These are phyloP conservation scores for Agrenia bidenticulata DNA, from an alignment of 2,888 invertebrate genomes.

Conservation along the genomic window DNA sequence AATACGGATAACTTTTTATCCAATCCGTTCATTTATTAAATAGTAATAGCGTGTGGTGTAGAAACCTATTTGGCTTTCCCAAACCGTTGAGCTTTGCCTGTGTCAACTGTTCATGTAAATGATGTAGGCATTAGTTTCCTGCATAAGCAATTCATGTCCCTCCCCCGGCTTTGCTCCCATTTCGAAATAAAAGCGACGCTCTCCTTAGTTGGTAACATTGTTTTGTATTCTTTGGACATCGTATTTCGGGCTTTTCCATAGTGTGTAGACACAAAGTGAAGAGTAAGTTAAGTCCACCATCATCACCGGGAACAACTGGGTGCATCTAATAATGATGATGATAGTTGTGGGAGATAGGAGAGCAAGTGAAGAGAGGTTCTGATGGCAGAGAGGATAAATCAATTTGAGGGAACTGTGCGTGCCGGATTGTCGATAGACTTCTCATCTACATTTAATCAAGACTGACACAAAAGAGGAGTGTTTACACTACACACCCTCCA, in stretches of 20 bases:
- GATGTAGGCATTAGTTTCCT: conserved; percentile 4
- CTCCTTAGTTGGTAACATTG: neutral
- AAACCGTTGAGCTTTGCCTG: neutral
- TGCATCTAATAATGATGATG: conserved; percentile 25
- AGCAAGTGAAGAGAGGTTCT: neutral
- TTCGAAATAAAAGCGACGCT: neutral
- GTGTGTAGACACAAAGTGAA: too few relatives aligned
- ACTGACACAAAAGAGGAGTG: conserved; percentile 54
- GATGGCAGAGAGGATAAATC: conserved; percentile 47
- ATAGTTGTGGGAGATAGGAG: neutral
- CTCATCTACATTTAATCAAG: conserved; percentile 54
- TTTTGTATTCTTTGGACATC: neutral
- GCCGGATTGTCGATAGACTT: conserved; percentile 48
- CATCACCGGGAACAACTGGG: neutral
- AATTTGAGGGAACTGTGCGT: conserved; percentile 49
- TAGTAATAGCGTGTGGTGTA: too few relatives aligned
- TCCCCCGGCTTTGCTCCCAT: conserved; percentile 3
- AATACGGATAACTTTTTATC: too few relatives aligned
- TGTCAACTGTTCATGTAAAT: neutral
- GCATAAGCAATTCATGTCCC: neutral
- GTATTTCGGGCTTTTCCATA: neutral
- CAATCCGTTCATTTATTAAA: too few relatives aligned
- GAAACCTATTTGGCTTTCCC: neutral
- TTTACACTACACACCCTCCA: conserved; percentile 53
- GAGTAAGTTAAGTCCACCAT: neutral